Evolutionary conservation across 1,140 invertebrate species (phyloP).

Genomic region (Pseudomyrmex dendroicus): DNA sequence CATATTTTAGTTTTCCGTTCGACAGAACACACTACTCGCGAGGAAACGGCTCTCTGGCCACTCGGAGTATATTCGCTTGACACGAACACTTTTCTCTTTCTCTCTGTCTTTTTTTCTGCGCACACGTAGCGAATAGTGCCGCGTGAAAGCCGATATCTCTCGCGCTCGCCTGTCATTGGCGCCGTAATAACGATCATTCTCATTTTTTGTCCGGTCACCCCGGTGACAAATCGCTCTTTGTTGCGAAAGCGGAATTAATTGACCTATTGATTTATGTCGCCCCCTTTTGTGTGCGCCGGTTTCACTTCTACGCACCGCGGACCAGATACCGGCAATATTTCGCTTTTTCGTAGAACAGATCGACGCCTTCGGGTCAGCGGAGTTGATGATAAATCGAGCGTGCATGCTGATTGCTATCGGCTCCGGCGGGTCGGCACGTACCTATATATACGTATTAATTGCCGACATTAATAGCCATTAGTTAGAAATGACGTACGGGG

Average conservation of each 20-base stretch:
- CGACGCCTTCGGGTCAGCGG: conserved; percentile 36
- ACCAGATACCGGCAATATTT: conserved; percentile 22
- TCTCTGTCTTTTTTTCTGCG: background rate
- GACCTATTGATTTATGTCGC: conserved; percentile 59
- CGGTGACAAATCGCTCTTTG: conserved; percentile 55
- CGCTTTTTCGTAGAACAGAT: conserved; percentile 33
- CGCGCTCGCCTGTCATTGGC: conserved; percentile 54
- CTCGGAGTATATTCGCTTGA: conserved; percentile 4
- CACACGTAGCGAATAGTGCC: conserved; percentile 28
- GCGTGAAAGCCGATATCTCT: conserved; percentile 52
- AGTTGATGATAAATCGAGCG: conserved; percentile 50
- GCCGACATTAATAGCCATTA: conserved; percentile 32
- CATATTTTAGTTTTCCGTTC: conserved; percentile 49
- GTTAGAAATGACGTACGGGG: conserved; percentile 27
- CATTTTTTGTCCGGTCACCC: conserved; percentile 27
- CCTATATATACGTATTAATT: conserved; percentile 31
- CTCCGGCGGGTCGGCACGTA: conserved; percentile 3
- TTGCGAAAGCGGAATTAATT: conserved; percentile 59
- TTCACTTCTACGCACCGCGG: conserved; percentile 37
- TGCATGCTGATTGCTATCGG: conserved; percentile 36
- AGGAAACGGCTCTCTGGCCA: conserved; percentile 36
- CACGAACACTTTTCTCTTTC: background rate
- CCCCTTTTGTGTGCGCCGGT: conserved; percentile 40
- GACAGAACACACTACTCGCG: conserved; percentile 1
- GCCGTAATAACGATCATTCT: conserved; percentile 58